These are phyloP conservation scores for Petrocephalus zakoni DNA, from an alignment of 2,113 vertebrate genomes.

Conservation along the genomic window DNA sequence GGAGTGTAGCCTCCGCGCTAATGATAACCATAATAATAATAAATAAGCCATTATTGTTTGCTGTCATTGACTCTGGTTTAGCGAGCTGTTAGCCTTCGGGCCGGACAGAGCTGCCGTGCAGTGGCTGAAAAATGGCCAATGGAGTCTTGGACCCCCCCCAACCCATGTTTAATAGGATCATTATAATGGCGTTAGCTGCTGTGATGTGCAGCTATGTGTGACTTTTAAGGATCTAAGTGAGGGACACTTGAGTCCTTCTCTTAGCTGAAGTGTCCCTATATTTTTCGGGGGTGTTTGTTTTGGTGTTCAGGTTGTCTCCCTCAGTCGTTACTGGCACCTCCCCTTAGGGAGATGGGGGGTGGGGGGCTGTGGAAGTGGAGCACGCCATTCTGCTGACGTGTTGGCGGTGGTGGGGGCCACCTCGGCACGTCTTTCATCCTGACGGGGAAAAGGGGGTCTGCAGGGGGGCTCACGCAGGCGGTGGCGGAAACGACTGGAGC, in stretches of 20 bases:
- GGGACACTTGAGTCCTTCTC: background rate
- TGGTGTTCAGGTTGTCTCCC: background rate
- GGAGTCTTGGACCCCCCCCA: background rate
- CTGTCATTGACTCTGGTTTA: background rate
- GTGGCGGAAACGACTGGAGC: background rate
- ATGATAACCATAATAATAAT: background rate
- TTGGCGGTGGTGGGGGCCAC: background rate
- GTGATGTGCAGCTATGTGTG: background rate
- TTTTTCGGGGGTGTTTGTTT: background rate
- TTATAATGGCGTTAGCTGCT: background rate
- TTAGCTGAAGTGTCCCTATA: background rate
- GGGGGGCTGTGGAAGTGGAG: background rate
- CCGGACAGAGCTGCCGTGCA: background rate
- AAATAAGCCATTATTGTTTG: background rate
- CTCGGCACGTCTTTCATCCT: background rate
- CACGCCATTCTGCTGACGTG: background rate
- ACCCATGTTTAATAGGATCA: background rate
- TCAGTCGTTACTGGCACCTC: background rate
- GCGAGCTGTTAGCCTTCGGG: background rate
- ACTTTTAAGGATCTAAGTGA: background rate
- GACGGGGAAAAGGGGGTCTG: background rate
- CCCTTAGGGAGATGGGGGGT: background rate
- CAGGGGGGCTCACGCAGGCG: background rate
- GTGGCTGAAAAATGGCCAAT: background rate
- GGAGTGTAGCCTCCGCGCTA: constrained; percentile 58